A percentile compares a stretch with the other conserved stretches of the same genome.
phyloP scores from a whole-genome alignment of 2,113 vertebrate species.

The Hyla sarda region DNA sequence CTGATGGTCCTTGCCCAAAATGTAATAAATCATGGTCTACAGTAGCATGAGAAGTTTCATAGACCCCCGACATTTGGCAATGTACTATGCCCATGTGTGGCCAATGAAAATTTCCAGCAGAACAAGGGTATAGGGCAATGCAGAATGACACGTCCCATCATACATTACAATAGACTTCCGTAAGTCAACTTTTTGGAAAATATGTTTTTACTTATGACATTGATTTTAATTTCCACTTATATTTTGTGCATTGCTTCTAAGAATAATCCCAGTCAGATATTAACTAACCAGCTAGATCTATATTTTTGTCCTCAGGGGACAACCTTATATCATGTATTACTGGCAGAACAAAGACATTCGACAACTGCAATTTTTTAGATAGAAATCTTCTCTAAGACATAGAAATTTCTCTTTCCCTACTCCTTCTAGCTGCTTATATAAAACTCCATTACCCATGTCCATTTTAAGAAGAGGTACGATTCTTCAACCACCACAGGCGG shows the following conservation, averaged over 20 bases:
- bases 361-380: neutral
- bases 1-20: neutral
- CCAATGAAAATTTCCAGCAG: neutral
- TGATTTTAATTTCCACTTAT: neutral
- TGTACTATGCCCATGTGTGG: neutral
- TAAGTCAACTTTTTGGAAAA: conserved; percentile 4
- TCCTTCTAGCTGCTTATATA: neutral
- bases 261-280: neutral
- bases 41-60: neutral
- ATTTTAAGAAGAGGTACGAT: neutral
- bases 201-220: neutral
- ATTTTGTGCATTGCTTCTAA: too few species aligned
- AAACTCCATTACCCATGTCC: neutral
- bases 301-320: neutral
- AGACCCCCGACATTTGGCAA: neutral
- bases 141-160: neutral
- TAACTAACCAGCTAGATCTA: neutral
- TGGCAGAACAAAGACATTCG: neutral
- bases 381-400: neutral
- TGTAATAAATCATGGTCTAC: neutral
- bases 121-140: neutral
- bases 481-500: neutral
- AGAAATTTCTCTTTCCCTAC: neutral
- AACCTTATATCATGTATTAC: neutral
- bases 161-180: neutral